Conservation (phyloP, 2,797 vertebrate genomes). For the Cyprinella venusta region DNA sequence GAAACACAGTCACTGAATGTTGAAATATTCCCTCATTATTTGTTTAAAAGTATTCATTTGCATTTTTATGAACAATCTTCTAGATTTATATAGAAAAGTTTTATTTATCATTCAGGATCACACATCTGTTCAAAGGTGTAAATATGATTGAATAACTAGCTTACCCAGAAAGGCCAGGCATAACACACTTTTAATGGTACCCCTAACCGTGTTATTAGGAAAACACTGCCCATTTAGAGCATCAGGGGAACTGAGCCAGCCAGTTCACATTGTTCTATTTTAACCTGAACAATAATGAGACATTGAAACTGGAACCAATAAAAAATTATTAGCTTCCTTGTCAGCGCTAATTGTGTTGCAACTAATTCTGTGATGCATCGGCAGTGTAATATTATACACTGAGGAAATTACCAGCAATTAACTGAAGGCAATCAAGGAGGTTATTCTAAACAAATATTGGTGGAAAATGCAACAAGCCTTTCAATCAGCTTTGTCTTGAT, state of each 20-base stretch:
- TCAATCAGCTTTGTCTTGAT: constrained; percentile 23
- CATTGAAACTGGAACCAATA: constrained; percentile 54
- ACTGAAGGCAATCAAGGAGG: constrained; percentile 44
- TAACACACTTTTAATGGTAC: constrained; percentile 58
- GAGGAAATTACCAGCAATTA: constrained; percentile 55
- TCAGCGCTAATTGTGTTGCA: constrained; percentile 49
- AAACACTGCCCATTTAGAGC: constrained; percentile 38
- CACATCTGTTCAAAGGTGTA: constrained; percentile 61
- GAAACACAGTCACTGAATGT: constrained; percentile 45
- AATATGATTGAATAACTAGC: constrained; percentile 56
- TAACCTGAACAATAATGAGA: constrained; percentile 52
- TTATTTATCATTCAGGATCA: constrained; percentile 56
- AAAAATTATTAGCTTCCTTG: constrained; percentile 57
- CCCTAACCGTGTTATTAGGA: constrained; percentile 56
- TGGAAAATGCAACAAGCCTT: constrained; percentile 33
- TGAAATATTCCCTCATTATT: constrained; percentile 57
- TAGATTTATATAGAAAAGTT: constrained; percentile 57
- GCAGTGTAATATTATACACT: constrained; percentile 46
- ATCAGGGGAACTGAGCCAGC: constrained; percentile 47
- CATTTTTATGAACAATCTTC: constrained; percentile 65
- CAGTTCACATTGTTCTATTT: constrained; percentile 52
- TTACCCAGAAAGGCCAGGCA: constrained; percentile 50
- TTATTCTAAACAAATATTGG: constrained; percentile 48
- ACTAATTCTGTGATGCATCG: constrained; percentile 46
- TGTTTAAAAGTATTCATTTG: constrained; percentile 52